These are phyloP conservation scores for Trichogramma evanescens DNA, from an alignment of 2,888 invertebrate genomes.

Conservation along the genomic window DNA sequence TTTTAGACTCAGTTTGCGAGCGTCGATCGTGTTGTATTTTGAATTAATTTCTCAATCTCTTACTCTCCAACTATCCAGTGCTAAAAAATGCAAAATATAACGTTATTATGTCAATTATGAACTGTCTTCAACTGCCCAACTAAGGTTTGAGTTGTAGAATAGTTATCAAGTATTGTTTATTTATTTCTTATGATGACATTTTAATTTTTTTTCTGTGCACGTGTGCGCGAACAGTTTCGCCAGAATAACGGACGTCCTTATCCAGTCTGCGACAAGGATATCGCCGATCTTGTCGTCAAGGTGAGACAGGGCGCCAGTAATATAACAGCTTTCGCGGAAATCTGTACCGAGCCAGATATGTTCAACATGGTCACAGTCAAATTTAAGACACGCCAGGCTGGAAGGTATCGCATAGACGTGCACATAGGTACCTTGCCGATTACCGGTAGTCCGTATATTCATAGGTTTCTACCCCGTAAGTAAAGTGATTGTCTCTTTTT, in stretches of 20 bases:
- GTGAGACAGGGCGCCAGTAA: conserved; percentile 79
- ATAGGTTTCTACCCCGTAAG: conserved; percentile 67
- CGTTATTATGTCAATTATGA: too few species aligned
- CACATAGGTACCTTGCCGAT: conserved; percentile 76
- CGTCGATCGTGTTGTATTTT: too few species aligned
- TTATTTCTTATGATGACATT: neutral
- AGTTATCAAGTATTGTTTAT: too few species aligned
- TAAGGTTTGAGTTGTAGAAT: too few species aligned
- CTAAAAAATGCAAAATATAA: too few species aligned
- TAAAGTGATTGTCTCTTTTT: neutral
- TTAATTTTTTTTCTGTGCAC: conserved; percentile 15
- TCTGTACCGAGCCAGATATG: conserved; percentile 77
- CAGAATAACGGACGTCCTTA: conserved; percentile 91
- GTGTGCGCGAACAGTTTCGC: conserved; percentile 58
- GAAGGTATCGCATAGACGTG: conserved; percentile 79
- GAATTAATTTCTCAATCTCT: too few species aligned
- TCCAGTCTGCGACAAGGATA: conserved; percentile 86
- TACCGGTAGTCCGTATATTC: conserved; percentile 78
- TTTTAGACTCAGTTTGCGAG: too few species aligned
- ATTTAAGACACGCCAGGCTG: conserved; percentile 86
- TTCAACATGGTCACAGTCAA: conserved; percentile 83
- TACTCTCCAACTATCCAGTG: too few species aligned
- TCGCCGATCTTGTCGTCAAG: conserved; percentile 68
- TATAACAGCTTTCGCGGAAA: conserved; percentile 76
- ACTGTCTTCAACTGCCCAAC: too few species aligned